Base-by-base conservation (phyloP, 2,797 vertebrate genomes). In the Aulostomus chinensis region DNA sequence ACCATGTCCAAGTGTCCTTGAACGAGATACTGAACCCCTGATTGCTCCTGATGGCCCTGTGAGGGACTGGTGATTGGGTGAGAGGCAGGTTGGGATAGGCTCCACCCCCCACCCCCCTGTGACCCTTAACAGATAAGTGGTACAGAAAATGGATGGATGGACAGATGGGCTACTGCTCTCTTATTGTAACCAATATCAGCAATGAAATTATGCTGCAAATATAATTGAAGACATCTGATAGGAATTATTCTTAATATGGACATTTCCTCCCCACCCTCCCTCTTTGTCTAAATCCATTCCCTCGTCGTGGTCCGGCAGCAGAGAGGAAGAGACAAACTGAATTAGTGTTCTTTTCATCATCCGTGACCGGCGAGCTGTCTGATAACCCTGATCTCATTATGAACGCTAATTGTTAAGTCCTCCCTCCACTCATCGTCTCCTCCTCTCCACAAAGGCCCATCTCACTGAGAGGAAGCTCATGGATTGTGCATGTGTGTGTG, bases 341-440 rank as follows among this genome's bases (percentile, higher is more conserved):
- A 89, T 90, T 88, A 88, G 85, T 88, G 86, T 84, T 83, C 79
- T 88, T 89, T 88, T 89, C 82, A 87, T 89, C 85, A 86, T 87
- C 83, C 76, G 68, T 87, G 86, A 88, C 86, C 86, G 61, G 86
- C 53, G 62, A 86, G 80, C 69, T 57, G 57, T 80, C 85, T 81
- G 84, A 89, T 89, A 89, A 89, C 85, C 86, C 84, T 81, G 78
- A 89, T 89, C 85, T 87, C 82, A 90, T 90, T 87, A 88, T 76
- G 71, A 74, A 75, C 61, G 46, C 76, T 89, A 89, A 90, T 89
- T 87, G 82, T 82, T 71, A 83, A 81, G 78, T 78, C 73, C 71
- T 70, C 61, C 68, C 60, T 77, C 37, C 56, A 69, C 58, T 73
- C 72, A 47, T 70, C 54, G 64, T 65, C 49, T 39, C 45, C 17